Evolutionary conservation across 1,140 invertebrate genomes (phyloP).

Genomic region (Papilio xuthus): DNA sequence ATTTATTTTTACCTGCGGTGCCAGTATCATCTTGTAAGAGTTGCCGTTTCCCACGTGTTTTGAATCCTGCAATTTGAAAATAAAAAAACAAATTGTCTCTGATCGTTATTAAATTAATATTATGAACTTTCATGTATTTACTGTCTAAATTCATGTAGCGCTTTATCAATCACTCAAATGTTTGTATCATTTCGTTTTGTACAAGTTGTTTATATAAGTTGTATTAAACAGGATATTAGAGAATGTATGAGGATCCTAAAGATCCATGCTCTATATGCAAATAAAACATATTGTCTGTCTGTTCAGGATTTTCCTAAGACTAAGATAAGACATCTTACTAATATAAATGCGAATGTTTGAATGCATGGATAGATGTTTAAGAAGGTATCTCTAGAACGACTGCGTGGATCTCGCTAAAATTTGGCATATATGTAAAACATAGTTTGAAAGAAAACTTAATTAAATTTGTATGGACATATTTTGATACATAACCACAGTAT

Average conservation of each 20-base stretch:
- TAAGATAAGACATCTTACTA: no score
- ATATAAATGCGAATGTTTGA: no score
- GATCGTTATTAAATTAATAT: background rate
- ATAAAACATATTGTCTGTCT: background rate
- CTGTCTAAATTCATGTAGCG: background rate
- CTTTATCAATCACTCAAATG: background rate
- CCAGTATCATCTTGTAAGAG: slow-evolving; percentile 41
- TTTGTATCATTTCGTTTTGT: background rate
- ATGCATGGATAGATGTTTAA: no score
- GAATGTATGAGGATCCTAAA: background rate
- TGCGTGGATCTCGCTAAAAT: no score
- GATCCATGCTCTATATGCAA: background rate
- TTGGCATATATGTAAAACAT: no score
- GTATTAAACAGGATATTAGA: slow-evolving; percentile 7
- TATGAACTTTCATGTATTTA: background rate
- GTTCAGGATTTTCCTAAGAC: background rate
- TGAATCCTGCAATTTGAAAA: background rate
- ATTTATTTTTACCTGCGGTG: slow-evolving; percentile 33
- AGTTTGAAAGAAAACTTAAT: no score
- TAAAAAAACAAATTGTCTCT: no score
- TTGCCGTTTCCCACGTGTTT: background rate
- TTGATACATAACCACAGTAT: no score
- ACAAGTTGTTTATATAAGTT: slow-evolving; percentile 5
- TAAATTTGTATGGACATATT: no score
- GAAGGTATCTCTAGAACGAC: no score